Evolutionary conservation across 2,888 invertebrate genomes (phyloP), one percentile per base, ranked within the genome.

Genomic region (Pilophorus perplexus): DNA sequence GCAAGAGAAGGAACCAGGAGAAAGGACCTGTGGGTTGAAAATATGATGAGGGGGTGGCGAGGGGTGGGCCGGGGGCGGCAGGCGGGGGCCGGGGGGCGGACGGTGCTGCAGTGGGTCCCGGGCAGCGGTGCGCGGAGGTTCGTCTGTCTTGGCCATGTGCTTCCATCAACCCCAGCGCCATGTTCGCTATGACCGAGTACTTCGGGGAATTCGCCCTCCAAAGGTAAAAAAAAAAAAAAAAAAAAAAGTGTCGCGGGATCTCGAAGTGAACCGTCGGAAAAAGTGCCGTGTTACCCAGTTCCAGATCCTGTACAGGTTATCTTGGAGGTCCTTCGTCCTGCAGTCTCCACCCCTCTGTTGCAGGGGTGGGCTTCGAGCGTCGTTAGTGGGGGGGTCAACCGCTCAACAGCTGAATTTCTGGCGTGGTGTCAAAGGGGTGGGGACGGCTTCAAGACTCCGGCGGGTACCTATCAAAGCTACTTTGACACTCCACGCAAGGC

Each of bases 101-200:
- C 25, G 37, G 23, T 64, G 50, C 64, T 64, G 66, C 66, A 66
- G 66, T 66, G 57, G 57, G 66, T 66, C 66, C 66, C 66, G 57
- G 66, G 66, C 57, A 66, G 66, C 52, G 66, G 66, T 66, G 55
- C 55, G 57, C 57, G 48, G 55, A 55, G 66, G 66, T 50, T 54
- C 52, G 66, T 57, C 57, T 57, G 37, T 52, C 55, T 46, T 37
- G 62, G 66, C 59, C 55, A 54, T 65, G 52, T 42, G 64, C 67
- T 55, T 44, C 59, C 57, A 66, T 42, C 64, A 65, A 65, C 42
- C 18, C 64, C 44, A 46, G 73, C 74, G 76, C 74, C 76, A 80
- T 80, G 80, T 80, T 80, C 76, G 80, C 80, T 71, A 80, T 80
- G 80, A 79, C 79, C 73, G 79, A 80, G 74, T 79, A 80, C 75